Conservation (phyloP, 2,888 invertebrate genomes). For the Lycia hirtaria region DNA sequence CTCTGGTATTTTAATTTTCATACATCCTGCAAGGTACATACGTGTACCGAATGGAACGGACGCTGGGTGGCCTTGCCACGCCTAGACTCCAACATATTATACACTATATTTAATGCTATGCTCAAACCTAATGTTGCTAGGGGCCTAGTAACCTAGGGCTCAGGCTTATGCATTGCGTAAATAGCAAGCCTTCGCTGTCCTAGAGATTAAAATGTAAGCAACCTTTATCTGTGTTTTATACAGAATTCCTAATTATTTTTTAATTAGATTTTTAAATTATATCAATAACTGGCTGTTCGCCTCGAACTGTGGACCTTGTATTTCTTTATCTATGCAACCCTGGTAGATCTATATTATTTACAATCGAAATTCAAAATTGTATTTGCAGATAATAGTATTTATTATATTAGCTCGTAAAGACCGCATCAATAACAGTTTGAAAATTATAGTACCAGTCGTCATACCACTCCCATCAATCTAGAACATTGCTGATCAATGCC, state of each 20-base stretch:
- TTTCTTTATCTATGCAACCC: too few relatives aligned
- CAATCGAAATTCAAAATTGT: too few relatives aligned
- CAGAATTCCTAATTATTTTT: slow-evolving; percentile 1
- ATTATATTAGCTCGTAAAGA: too few relatives aligned
- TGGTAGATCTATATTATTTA: too few relatives aligned
- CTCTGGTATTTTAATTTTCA: slow-evolving; percentile 25
- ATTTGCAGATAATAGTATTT: too few relatives aligned
- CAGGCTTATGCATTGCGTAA: slow-evolving; percentile 19
- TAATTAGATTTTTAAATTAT: background rate
- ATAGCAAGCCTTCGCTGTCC: slow-evolving; percentile 13
- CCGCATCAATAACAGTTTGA: too few relatives aligned
- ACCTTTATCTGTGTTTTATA: slow-evolving; percentile 2
- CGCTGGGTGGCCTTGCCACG: slow-evolving; percentile 55
- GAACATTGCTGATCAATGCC: too few relatives aligned
- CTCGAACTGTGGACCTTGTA: too few relatives aligned
- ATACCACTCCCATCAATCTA: too few relatives aligned
- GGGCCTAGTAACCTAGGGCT: slow-evolving; percentile 21
- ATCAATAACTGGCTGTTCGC: too few relatives aligned
- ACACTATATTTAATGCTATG: slow-evolving; percentile 31
- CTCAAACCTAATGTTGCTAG: slow-evolving; percentile 29
- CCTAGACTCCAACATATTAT: slow-evolving; percentile 42
- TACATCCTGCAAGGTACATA: slow-evolving; percentile 11
- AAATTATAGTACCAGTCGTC: too few relatives aligned
- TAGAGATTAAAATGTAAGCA: slow-evolving; percentile 17
- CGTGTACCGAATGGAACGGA: slow-evolving; percentile 35